Evolutionary conservation across 1,140 invertebrate genomes (phyloP).

Genomic region (Lysiphlebus fabarum): DNA sequence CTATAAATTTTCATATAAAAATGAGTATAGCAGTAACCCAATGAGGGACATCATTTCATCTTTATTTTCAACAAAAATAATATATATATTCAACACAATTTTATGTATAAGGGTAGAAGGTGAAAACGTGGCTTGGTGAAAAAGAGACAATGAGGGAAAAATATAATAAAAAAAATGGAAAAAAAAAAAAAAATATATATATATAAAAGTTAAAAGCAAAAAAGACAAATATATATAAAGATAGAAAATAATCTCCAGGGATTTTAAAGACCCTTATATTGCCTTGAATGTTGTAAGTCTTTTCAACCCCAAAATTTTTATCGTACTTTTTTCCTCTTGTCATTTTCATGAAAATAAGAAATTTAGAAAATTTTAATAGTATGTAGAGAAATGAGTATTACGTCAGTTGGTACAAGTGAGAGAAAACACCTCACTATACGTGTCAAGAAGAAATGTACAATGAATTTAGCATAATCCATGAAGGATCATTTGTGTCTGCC

Average conservation of each 20-base stretch:
- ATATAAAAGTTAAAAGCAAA: constrained; percentile 6
- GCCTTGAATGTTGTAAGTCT: constrained; percentile 9
- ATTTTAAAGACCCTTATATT: constrained; percentile 14
- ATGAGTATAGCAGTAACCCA: too few species aligned
- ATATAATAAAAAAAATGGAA: too few species aligned
- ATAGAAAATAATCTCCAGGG: neutral
- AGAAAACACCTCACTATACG: neutral
- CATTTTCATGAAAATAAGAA: constrained; percentile 5
- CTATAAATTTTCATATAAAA: too few species aligned
- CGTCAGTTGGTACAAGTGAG: neutral
- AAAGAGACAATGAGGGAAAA: too few species aligned
- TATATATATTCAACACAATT: too few species aligned
- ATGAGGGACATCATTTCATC: too few species aligned
- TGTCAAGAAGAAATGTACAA: too few species aligned
- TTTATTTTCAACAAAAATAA: too few species aligned
- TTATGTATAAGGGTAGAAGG: too few species aligned
- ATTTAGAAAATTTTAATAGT: neutral
- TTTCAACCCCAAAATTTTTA: constrained; percentile 1
- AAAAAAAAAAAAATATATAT: too few species aligned
- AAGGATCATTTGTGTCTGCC: constrained; percentile 19
- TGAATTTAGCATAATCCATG: constrained; percentile 25
- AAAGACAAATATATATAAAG: neutral
- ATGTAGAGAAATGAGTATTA: neutral
- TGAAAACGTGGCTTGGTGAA: too few species aligned
- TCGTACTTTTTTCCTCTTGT: neutral